phyloP scores from a whole-genome alignment of 1,140 invertebrate genomes.

The Drosophila cardini region DNA sequence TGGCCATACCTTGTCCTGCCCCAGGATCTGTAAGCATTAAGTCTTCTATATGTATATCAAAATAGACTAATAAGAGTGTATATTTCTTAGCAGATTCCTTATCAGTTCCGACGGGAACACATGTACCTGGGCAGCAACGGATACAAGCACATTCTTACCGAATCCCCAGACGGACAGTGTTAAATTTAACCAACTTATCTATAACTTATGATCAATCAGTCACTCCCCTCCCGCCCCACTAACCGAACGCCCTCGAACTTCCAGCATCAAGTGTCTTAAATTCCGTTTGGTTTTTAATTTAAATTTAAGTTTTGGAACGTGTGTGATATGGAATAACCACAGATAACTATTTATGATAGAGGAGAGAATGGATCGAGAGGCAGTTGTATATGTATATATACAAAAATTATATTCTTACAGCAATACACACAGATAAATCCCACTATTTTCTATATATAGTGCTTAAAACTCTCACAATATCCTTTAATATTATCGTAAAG shows the following conservation, averaged over 20 bases:
- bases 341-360: constrained; percentile 50
- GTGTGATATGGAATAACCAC: constrained; percentile 50
- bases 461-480: constrained; percentile 37
- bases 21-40: constrained; percentile 74
- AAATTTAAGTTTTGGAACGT: constrained; percentile 44
- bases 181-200: constrained; percentile 32
- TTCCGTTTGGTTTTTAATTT: constrained; percentile 27
- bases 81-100: constrained; percentile 62
- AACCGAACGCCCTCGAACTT: constrained; percentile 43
- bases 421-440: constrained; percentile 24
- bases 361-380: constrained; percentile 16
- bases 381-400: constrained; percentile 11
- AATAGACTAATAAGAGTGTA: not conserved
- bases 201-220: constrained; percentile 7
- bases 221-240: constrained; percentile 5
- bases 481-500: constrained; percentile 38
- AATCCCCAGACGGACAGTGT: constrained; percentile 79
- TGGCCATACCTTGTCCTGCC: constrained; percentile 81
- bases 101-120: constrained; percentile 79
- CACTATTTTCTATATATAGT: constrained; percentile 54
- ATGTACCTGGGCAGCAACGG: constrained; percentile 84
- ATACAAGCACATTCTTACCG: constrained; percentile 82
- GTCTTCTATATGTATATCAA: not conserved
- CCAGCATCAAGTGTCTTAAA: constrained; percentile 62
- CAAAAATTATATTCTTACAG: constrained; percentile 37